Conservation (phyloP, 2,797 vertebrate genomes). For the Spondyliosoma cantharus region DNA sequence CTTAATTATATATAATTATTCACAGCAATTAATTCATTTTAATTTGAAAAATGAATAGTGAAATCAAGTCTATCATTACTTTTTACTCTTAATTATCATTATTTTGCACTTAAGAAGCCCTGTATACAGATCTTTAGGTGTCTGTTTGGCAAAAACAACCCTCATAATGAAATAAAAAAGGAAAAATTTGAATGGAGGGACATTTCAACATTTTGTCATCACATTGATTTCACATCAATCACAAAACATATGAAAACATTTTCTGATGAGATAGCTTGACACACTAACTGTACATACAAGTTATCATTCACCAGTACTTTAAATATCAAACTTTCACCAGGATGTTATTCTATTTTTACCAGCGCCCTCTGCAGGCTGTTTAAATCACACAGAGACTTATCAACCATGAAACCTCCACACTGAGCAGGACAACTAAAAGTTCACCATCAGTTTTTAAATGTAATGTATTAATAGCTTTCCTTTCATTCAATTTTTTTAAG, state of each 20-base stretch:
- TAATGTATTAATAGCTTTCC: background rate
- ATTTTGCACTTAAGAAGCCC: too few relatives aligned
- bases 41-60: background rate
- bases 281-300: background rate
- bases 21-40: background rate
- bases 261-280: background rate
- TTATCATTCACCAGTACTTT: background rate
- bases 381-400: background rate
- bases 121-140: too few relatives aligned
- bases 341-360: slow-evolving; percentile 4
- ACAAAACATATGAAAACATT: background rate
- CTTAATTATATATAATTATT: background rate
- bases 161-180: too few relatives aligned
- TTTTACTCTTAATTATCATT: too few relatives aligned
- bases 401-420: background rate
- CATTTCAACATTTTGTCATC: background rate
- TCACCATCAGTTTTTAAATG: background rate
- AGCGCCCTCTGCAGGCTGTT: slow-evolving; percentile 60
- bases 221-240: background rate
- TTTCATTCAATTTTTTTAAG: background rate
- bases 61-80: background rate
- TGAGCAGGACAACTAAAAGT: background rate
- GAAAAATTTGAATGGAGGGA: background rate
- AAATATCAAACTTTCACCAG: slow-evolving; percentile 9
- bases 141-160: too few relatives aligned